phyloP scores from a whole-genome alignment of 2,888 invertebrate species.

The Drosophila paucipuncta region DNA sequence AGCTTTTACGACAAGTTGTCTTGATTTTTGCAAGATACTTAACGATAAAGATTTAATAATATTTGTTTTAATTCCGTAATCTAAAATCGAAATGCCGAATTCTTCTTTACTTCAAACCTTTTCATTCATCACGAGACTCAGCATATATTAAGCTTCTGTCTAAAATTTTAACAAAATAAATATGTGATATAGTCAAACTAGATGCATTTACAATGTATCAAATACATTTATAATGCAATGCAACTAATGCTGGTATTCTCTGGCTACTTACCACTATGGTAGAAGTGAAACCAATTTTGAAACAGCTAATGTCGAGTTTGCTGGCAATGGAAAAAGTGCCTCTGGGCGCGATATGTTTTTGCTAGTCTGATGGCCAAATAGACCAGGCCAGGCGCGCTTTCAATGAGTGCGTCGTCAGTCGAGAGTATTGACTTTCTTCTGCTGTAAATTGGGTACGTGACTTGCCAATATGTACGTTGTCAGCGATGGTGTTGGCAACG shows the following conservation, averaged over 20 bases:
- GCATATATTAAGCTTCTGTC: neutral
- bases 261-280: neutral
- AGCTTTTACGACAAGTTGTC: too few relatives aligned
- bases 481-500: slow-evolving; percentile 35
- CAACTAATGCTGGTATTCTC: neutral
- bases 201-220: neutral
- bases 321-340: slow-evolving; percentile 21
- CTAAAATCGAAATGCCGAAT: neutral
- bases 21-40: neutral
- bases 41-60: neutral
- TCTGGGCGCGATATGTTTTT: slow-evolving; percentile 23
- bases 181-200: neutral
- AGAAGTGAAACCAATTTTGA: neutral
- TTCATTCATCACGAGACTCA: neutral
- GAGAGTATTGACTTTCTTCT: slow-evolving; percentile 73
- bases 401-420: slow-evolving; percentile 30
- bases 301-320: neutral
- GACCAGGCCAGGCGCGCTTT: slow-evolving; percentile 6
- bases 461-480: slow-evolving; percentile 69
- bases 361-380: slow-evolving; percentile 20
- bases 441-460: slow-evolving; percentile 78
- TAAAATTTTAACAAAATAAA: neutral
- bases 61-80: neutral
- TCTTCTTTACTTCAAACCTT: too few relatives aligned
- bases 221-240: neutral